These are phyloP conservation scores for Camponotus vicinus DNA, from an alignment of 1,140 invertebrate genomes.

Conservation along the genomic window DNA sequence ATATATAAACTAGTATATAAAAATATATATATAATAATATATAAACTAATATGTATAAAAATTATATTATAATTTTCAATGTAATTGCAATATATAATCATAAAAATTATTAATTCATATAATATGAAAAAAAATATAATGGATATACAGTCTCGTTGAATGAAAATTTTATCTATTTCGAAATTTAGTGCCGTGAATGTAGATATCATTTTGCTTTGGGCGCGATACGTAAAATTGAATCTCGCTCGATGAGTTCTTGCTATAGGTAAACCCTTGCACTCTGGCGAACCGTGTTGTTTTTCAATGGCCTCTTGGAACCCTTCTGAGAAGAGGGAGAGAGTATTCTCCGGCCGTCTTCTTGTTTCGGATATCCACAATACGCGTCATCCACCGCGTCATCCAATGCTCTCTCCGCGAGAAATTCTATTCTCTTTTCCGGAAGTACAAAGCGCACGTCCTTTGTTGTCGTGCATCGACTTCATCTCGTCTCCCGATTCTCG, in stretches of 20 bases:
- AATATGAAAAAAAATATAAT: neutral
- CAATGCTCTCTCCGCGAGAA: constrained; percentile 29
- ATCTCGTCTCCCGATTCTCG: constrained; percentile 52
- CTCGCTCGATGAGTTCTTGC: constrained; percentile 43
- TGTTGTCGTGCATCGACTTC: constrained; percentile 72
- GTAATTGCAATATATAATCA: neutral
- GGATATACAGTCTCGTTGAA: neutral
- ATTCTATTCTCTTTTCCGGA: constrained; percentile 68
- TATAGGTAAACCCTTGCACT: constrained; percentile 26
- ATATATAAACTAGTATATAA: too few species aligned
- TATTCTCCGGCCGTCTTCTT: constrained; percentile 55
- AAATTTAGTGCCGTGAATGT: constrained; percentile 40
- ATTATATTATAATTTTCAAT: too few species aligned
- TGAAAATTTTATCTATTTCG: neutral
- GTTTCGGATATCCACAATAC: constrained; percentile 74
- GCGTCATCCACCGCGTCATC: constrained; percentile 57
- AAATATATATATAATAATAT: too few species aligned
- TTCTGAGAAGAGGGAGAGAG: constrained; percentile 37
- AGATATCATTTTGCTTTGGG: constrained; percentile 13
- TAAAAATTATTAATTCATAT: neutral
- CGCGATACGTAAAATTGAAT: constrained; percentile 28
- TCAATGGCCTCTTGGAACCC: constrained; percentile 48
- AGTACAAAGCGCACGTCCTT: constrained; percentile 74
- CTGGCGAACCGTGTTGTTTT: constrained; percentile 34
- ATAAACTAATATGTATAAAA: too few species aligned